Evolutionary conservation across 1,140 invertebrate species (phyloP).

Genomic region (Drosophila takahashii): DNA sequence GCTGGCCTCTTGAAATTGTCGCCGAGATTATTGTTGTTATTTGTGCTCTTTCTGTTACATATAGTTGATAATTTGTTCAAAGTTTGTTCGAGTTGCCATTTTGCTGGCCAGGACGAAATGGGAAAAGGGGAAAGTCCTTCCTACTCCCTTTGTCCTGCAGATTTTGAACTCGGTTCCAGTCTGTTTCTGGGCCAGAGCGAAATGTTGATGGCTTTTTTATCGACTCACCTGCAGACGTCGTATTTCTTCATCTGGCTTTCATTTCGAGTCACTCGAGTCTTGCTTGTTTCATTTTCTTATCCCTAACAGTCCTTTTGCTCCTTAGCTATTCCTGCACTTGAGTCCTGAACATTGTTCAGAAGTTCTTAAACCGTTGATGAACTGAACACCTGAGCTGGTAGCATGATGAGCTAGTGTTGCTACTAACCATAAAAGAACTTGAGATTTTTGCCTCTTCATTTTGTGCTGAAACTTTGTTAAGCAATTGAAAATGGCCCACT

Average conservation of each 20-base stretch:
- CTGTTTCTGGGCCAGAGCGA: slow-evolving; percentile 47
- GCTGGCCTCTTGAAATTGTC: slow-evolving; percentile 59
- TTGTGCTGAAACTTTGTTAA: slow-evolving; percentile 11
- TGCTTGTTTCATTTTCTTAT: slow-evolving; percentile 18
- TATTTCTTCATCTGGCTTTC: slow-evolving; percentile 46
- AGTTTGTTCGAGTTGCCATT: slow-evolving; percentile 52
- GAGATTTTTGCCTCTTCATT: slow-evolving; percentile 7
- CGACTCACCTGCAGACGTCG: slow-evolving; percentile 68
- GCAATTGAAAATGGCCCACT: slow-evolving; percentile 4
- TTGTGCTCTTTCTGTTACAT: slow-evolving; percentile 56
- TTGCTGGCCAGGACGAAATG: slow-evolving; percentile 21
- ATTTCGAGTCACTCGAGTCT: slow-evolving; percentile 45
- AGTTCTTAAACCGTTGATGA: slow-evolving; percentile 37
- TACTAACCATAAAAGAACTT: slow-evolving; percentile 2
- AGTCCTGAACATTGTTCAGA: slow-evolving; percentile 39
- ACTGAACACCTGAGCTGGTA: slow-evolving; percentile 22
- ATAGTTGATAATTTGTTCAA: slow-evolving; percentile 77
- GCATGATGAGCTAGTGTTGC: slow-evolving; percentile 1
- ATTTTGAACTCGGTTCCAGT: slow-evolving; percentile 37
- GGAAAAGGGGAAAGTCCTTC: background rate
- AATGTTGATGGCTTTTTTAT: slow-evolving; percentile 75
- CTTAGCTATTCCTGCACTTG: slow-evolving; percentile 33
- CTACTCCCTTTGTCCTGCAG: slow-evolving; percentile 40
- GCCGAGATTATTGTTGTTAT: slow-evolving; percentile 73
- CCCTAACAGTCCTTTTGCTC: slow-evolving; percentile 15